Conservation (phyloP, 2,113 vertebrate genomes). For the Numida meleagris region DNA sequence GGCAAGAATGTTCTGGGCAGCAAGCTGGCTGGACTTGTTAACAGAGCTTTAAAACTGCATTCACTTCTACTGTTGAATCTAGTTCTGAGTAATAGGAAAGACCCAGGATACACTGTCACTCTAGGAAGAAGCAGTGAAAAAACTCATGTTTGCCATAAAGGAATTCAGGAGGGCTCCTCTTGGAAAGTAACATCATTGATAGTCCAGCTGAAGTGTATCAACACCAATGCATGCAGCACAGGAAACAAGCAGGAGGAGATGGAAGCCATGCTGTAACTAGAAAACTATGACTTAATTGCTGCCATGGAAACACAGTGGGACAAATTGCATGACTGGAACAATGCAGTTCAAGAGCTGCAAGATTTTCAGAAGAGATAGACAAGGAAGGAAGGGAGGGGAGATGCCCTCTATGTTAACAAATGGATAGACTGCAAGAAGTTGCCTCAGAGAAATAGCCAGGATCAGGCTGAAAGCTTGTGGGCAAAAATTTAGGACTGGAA, state of each 20-base stretch:
- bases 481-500: not conserved
- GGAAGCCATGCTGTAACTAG: not conserved
- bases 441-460: not conserved
- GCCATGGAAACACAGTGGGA: not conserved
- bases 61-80: too few species aligned
- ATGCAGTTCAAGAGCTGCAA: not conserved
- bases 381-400: not conserved
- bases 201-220: not conserved
- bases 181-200: not conserved
- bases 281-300: not conserved
- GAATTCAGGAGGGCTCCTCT: not conserved
- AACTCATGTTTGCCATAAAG: not conserved
- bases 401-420: not conserved
- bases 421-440: not conserved
- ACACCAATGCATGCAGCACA: not conserved
- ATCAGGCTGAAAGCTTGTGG: not conserved
- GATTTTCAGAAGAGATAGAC: not conserved
- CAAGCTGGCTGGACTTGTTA: not conserved
- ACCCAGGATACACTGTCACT: not conserved
- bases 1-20: not conserved
- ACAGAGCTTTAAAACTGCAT: not conserved
- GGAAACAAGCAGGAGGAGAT: not conserved
- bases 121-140: not conserved
- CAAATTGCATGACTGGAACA: not conserved
- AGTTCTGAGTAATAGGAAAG: too few species aligned